Base-by-base conservation (phyloP, 1,140 invertebrate species). In the Drosophila yakuba region DNA sequence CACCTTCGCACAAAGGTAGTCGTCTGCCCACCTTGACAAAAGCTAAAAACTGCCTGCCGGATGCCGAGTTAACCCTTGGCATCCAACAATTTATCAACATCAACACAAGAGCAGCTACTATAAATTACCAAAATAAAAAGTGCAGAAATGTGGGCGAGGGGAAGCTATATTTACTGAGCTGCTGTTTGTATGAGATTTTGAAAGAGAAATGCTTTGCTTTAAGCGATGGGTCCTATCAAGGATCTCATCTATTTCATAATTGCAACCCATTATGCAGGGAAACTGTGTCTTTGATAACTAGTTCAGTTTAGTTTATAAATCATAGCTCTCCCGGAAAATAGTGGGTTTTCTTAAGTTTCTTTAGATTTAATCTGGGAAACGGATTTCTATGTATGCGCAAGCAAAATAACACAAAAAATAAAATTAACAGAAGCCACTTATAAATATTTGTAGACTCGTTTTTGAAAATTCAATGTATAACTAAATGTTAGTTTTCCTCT, bases 41-140 rank as follows among this genome's bases (percentile, higher is more conserved):
- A 74, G 66, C 69, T 59, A 61, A 75, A 72, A 88, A 74, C 85
- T 76, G 67, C 69, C 83, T 78, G 64, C 71, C 62, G 58, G 66
- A 77, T 85, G 62, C 57, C 43, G 39, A 61, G 62, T 78, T 86
- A 78, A 82, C 61, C 78, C 60, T 66, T 66, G 71, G 71, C 78
- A 78, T 51, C 62, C 74, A 83, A 63, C 84, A 77, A 88, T 88
- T 88, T 88, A 88, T 88, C 83, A 88, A 83, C 64, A 77, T 88
- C 83, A 88, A 61, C 72, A 84, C 72, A 72, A 77, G 57, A 59
- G 59, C 41, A 43, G 43, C 36, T 66, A 80, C 73, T 82, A 83
- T 88, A 89, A 89, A 89, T 88, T 83, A 80, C 50, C 57, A 63
- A 64, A 44, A 44, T 32, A 51, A 60, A 52, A 20, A 10, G 17